Evolutionary conservation across 2,888 invertebrate species (phyloP), one percentile per base, ranked within the genome.

Genomic region (Sesamia inferens): DNA sequence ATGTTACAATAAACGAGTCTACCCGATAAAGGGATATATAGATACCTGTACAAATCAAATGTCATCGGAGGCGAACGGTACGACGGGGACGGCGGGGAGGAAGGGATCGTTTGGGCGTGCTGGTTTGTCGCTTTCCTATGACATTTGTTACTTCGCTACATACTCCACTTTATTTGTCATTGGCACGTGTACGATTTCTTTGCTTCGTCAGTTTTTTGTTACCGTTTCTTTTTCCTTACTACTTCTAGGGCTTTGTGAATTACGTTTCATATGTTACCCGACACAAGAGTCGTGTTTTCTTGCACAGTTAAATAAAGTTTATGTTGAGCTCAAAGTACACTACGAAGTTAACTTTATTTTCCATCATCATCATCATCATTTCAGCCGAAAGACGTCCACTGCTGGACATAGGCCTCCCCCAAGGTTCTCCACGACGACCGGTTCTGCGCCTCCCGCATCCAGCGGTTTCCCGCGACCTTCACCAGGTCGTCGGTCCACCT

Each of bases 1-100:
- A 81, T 74, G 81, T 90, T 89, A 90, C 89, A 92, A 88, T 90
- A 92, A 92, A 92, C 90, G 92, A 91, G 89, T 91, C 89, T 77
- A 88, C 85, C 89, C 90, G 92, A 93, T 93, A 93, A 92, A 92
- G 90, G 92, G 86, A 91, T 31, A 31, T 31, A 31, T 31, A 91
- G 92, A 84, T 85, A 91, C 91, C 91, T 90, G 87, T 79, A 83
- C 90, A 92, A 92, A 93, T 91, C 92, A 91, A 91, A 93, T 92
- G 91, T 90, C 31, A 58, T 87, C 79, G 83, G 80, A 64, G 55
- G 55, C 39, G 84, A 65, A 48, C 42, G 85, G 84, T 76, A 85
- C 79, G 64, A 54, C 58, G 75, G 84, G 78, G 64, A 54, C 58
- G 75, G 84, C 81, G 77, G 68, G 73, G 73, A 76, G 81, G 77